A percentile compares a stretch with the other conserved stretches of the same genome.
Conservation (phyloP, 2,888 invertebrate species). For the Nesidiocoris tenuis region DNA sequence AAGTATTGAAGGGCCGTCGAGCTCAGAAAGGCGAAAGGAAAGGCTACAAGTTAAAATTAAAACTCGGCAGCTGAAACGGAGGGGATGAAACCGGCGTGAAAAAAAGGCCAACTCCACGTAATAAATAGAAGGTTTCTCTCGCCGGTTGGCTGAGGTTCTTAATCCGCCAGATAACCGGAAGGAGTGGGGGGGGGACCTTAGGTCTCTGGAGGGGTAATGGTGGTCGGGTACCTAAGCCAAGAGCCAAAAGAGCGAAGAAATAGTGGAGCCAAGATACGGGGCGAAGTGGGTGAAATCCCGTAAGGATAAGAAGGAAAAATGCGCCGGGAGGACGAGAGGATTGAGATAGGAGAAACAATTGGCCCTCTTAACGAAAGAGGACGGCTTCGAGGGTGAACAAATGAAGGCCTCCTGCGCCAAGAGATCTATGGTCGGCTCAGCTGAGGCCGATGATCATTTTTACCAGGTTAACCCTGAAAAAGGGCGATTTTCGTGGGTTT, state of each 20-base stretch:
- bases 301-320: constrained; percentile 38
- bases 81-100: background rate
- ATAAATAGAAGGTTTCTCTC: constrained; percentile 30
- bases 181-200: background rate
- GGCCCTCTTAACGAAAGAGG: constrained; percentile 23
- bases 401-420: constrained; percentile 22
- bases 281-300: background rate
- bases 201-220: background rate
- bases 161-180: constrained; percentile 35
- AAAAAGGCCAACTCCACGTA: background rate
- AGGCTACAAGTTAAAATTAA: constrained; percentile 19
- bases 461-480: background rate
- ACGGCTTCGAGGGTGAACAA: constrained; percentile 22
- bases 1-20: background rate
- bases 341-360: constrained; percentile 41
- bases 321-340: constrained; percentile 18
- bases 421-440: constrained; percentile 20
- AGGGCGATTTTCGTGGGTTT: too few relatives aligned
- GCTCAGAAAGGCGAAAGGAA: background rate
- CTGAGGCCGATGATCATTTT: background rate
- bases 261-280: background rate
- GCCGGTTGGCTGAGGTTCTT: constrained; percentile 18
- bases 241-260: background rate
- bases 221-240: background rate
- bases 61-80: background rate